These are phyloP conservation scores for Tribolium freemani DNA, from an alignment of 2,888 invertebrate species.

Conservation along the genomic window DNA sequence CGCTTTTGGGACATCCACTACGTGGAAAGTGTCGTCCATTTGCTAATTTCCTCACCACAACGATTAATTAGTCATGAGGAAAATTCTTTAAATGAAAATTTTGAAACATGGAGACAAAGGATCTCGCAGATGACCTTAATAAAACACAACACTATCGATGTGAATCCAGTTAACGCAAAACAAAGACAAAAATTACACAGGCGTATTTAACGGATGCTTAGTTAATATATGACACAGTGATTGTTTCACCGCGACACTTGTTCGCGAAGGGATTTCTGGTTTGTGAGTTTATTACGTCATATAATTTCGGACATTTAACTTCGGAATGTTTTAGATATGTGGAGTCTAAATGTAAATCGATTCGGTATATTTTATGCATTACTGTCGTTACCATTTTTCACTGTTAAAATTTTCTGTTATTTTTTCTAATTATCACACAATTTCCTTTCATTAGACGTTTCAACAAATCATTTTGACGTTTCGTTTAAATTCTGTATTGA, in stretches of 20 bases:
- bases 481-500: too few relatives aligned
- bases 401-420: too few relatives aligned
- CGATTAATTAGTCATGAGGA: neutral
- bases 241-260: slow-evolving; percentile 18
- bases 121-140: slow-evolving; percentile 3
- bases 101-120: neutral
- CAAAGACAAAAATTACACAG: slow-evolving; percentile 13
- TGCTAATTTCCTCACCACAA: neutral
- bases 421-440: too few relatives aligned
- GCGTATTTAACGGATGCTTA: slow-evolving; percentile 25
- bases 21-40: neutral
- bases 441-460: too few relatives aligned
- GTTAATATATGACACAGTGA: slow-evolving; percentile 27
- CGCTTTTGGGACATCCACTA: too few relatives aligned
- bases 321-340: too few relatives aligned
- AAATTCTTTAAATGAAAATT: neutral
- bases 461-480: too few relatives aligned
- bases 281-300: slow-evolving; percentile 23
- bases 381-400: neutral
- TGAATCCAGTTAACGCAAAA: slow-evolving; percentile 22
- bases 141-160: slow-evolving; percentile 18
- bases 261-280: slow-evolving; percentile 28
- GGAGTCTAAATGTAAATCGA: too few relatives aligned
- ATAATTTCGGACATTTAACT: slow-evolving; percentile 13
- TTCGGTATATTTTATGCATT: neutral